Conservation (phyloP, 2,888 invertebrate genomes). For the Caenorhabditis macrosperma region DNA sequence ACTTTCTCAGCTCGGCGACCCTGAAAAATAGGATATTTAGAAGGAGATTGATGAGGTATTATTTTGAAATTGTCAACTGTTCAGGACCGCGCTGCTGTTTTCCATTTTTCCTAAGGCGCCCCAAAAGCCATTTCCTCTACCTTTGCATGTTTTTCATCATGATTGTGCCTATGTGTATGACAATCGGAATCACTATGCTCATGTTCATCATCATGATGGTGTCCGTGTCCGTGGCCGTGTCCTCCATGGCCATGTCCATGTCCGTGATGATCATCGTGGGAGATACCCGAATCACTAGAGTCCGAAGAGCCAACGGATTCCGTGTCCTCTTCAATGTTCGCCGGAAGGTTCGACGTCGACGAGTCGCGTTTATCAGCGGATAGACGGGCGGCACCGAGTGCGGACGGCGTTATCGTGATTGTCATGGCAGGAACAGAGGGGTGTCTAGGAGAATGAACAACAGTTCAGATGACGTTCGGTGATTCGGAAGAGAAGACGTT, state of each 20-base stretch:
- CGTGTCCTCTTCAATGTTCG: constrained; percentile 42
- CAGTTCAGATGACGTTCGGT: neutral
- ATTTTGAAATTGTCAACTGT: no score
- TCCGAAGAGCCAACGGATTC: constrained; percentile 40
- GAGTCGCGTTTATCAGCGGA: constrained; percentile 44
- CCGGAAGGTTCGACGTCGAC: constrained; percentile 37
- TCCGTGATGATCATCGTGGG: constrained; percentile 41
- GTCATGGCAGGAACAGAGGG: constrained; percentile 19
- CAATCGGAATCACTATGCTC: constrained; percentile 13
- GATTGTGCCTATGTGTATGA: constrained; percentile 22
- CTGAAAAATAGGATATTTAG: constrained; percentile 55
- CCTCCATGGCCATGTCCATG: no score
- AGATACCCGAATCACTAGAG: constrained; percentile 40
- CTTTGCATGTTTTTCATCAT: constrained; percentile 36
- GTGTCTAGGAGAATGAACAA: no score
- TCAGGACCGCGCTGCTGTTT: no score
- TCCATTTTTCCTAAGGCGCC: neutral
- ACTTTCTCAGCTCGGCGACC: constrained; percentile 70
- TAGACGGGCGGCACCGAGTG: constrained; percentile 10
- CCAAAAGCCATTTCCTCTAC: constrained; percentile 7
- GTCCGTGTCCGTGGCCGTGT: constrained; percentile 12
- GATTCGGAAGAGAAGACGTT: constrained; percentile 5
- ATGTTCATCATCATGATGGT: constrained; percentile 34
- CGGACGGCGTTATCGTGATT: constrained; percentile 26
- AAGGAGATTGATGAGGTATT: no score